Percentiles rank a stretch among this genome's conserved stretches.
Conservation (phyloP, 2,797 vertebrate genomes). For the Margarornis squamiger region DNA sequence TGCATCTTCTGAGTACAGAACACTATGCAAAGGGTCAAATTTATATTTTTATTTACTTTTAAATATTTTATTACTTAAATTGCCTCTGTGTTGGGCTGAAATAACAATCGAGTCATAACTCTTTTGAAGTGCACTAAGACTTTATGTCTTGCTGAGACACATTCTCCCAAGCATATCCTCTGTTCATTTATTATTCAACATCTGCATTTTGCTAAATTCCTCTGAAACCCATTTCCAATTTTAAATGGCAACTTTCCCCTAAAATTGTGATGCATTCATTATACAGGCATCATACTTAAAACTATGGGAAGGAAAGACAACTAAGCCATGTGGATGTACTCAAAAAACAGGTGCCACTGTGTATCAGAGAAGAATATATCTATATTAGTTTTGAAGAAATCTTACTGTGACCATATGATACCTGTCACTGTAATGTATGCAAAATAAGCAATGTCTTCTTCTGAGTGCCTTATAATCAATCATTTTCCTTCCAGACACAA, state of each 20-base stretch:
- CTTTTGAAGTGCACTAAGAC: conserved; percentile 46
- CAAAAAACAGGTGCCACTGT: not conserved
- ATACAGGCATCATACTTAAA: not conserved
- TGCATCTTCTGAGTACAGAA: not conserved
- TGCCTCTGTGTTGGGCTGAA: not conserved
- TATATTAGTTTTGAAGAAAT: not conserved
- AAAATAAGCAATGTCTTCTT: not conserved
- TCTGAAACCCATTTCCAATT: conserved; percentile 38
- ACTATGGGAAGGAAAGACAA: not conserved
- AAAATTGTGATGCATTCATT: not conserved
- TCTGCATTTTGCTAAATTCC: conserved; percentile 47
- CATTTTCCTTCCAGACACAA: not conserved
- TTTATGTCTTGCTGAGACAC: conserved; percentile 51
- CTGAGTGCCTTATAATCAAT: not conserved
- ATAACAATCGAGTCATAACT: conserved; percentile 34
- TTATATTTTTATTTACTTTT: not conserved
- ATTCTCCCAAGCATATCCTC: not conserved
- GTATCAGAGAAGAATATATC: not conserved
- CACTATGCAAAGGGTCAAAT: not conserved
- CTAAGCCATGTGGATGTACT: not conserved
- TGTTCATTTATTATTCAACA: conserved; percentile 68
- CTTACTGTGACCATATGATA: not conserved
- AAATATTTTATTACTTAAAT: conserved; percentile 56
- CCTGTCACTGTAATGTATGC: not conserved
- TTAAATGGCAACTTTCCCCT: not conserved